Conservation (phyloP, 2,113 vertebrate species). For the Colistium nudipinnis region DNA sequence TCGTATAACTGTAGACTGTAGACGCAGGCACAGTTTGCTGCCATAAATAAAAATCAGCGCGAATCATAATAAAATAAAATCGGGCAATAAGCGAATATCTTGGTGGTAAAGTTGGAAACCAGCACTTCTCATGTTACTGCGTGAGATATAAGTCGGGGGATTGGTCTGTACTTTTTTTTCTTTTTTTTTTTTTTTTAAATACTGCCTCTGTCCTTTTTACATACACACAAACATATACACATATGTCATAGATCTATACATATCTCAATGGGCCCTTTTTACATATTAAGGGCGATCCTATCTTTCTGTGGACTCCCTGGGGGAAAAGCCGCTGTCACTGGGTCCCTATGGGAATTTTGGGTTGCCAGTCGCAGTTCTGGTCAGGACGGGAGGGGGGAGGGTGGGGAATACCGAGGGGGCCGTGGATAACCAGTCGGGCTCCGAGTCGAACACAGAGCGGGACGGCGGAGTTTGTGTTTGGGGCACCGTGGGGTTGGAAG, state of each 20-base stretch:
- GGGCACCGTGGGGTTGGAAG: constrained; percentile 17
- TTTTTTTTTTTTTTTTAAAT: no score
- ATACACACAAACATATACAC: constrained; percentile 72
- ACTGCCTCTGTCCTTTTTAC: constrained; percentile 74
- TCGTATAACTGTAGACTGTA: constrained; percentile 45
- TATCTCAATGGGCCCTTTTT: constrained; percentile 65
- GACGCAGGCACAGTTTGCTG: constrained; percentile 66
- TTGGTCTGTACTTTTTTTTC: constrained; percentile 54
- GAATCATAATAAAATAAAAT: constrained; percentile 54
- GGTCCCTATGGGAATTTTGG: constrained; percentile 64
- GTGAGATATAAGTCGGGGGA: constrained; percentile 30
- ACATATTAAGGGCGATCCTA: constrained; percentile 61
- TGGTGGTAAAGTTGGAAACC: constrained; percentile 13
- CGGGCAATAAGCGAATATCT: constrained; percentile 30
- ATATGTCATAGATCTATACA: constrained; percentile 71
- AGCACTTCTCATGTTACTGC: constrained; percentile 29
- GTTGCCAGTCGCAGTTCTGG: constrained; percentile 77
- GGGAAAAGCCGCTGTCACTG: constrained; percentile 64
- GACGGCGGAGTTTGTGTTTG: constrained; percentile 63
- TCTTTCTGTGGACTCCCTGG: constrained; percentile 87
- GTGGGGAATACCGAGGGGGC: constrained; percentile 78
- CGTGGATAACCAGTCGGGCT: constrained; percentile 80
- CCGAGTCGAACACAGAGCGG: constrained; percentile 65
- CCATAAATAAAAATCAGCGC: constrained; percentile 56
- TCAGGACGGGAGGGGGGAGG: constrained; percentile 82